These are phyloP conservation scores for Esox lucius DNA, from an alignment of 2,797 vertebrate species.

Conservation along the genomic window DNA sequence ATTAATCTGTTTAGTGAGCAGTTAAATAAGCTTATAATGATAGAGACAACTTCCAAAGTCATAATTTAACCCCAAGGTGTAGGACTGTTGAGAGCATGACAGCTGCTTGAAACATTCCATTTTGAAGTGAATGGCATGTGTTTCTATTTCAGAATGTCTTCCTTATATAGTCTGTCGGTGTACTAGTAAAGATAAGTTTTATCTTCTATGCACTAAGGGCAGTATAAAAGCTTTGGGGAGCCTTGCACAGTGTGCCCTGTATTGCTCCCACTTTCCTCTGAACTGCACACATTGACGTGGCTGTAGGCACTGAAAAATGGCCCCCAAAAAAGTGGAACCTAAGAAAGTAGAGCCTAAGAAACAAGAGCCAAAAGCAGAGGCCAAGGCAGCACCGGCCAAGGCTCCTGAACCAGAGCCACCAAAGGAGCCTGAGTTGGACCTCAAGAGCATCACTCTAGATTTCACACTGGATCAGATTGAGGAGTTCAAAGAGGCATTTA, in stretches of 20 bases:
- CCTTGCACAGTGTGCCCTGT: not conserved
- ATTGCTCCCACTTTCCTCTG: not conserved
- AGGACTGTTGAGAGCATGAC: not conserved
- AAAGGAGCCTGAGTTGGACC: constrained; percentile 80
- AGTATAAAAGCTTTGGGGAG: constrained; percentile 10
- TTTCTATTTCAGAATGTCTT: constrained; percentile 8
- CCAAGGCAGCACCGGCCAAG: constrained; percentile 57
- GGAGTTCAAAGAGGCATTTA: constrained; percentile 94
- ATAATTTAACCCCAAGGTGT: not conserved
- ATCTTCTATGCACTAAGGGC: not conserved
- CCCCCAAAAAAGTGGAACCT: constrained; percentile 77
- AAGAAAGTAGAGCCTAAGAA: constrained; percentile 74
- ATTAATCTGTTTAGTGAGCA: not conserved
- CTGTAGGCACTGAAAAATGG: constrained; percentile 56
- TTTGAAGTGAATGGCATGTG: not conserved
- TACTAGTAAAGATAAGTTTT: not conserved
- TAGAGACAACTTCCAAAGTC: not conserved
- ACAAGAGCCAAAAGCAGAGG: constrained; percentile 39
- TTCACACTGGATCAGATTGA: constrained; percentile 73
- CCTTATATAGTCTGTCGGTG: not conserved
- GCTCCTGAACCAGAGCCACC: constrained; percentile 60
- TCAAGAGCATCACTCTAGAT: constrained; percentile 81
- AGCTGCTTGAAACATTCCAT: not conserved
- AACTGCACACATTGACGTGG: not conserved
- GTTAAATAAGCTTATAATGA: not conserved